Percentiles rank a stretch among this genome's conserved stretches.
Conservation (phyloP, 2,888 invertebrate species). For the Terebella lapidaria region DNA sequence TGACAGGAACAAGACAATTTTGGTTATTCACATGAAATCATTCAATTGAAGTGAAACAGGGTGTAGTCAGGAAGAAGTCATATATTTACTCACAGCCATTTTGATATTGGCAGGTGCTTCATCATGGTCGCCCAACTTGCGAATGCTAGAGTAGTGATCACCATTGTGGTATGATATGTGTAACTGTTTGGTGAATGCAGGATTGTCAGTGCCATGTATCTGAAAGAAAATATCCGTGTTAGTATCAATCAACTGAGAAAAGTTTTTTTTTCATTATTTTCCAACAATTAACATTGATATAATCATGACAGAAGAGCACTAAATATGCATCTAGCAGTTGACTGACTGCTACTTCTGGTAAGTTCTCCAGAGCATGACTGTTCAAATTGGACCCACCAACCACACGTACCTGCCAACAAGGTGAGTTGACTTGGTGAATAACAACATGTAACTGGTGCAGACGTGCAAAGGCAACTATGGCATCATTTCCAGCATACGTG, state of each 20-base stretch:
- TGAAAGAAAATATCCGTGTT: slow-evolving; percentile 27
- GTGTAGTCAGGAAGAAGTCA: too few relatives aligned
- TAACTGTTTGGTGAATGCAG: slow-evolving; percentile 44
- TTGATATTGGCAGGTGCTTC: slow-evolving; percentile 46
- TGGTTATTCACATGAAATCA: too few relatives aligned
- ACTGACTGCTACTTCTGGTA: too few relatives aligned
- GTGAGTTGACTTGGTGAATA: slow-evolving; percentile 55
- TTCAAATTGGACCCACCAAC: too few relatives aligned
- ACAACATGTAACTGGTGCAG: slow-evolving; percentile 54
- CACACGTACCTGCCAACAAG: slow-evolving; percentile 46
- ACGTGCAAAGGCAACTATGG: slow-evolving; percentile 57
- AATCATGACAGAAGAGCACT: too few relatives aligned
- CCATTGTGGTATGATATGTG: slow-evolving; percentile 56
- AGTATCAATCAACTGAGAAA: not conserved
- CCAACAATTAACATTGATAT: too few relatives aligned
- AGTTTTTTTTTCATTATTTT: not conserved
- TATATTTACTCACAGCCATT: too few relatives aligned
- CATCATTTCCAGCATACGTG: slow-evolving; percentile 58
- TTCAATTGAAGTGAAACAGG: too few relatives aligned
- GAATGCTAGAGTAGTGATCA: slow-evolving; percentile 55
- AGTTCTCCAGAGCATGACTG: too few relatives aligned
- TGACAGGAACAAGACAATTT: too few relatives aligned
- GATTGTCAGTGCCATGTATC: slow-evolving; percentile 41
- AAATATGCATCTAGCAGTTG: not conserved
- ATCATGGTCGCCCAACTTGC: slow-evolving; percentile 46